phyloP scores from a whole-genome alignment of 1,140 invertebrate species.

The Pseudomyrmex pallidus region DNA sequence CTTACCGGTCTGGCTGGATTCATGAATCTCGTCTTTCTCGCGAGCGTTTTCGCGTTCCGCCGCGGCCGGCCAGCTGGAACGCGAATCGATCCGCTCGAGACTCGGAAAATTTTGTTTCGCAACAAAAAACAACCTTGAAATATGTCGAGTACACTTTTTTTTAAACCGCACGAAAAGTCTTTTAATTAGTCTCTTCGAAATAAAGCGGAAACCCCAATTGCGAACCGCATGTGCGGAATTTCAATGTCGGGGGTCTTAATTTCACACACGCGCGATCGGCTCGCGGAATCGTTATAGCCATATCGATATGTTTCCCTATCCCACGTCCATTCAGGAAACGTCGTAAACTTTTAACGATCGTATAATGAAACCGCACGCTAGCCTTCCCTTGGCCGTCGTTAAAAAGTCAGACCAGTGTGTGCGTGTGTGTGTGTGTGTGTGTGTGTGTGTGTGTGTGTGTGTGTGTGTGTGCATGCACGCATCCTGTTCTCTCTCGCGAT shows the following conservation, averaged over 20 bases:
- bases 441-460: constrained; percentile 26
- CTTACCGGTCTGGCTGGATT: constrained; percentile 35
- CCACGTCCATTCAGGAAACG: constrained; percentile 30
- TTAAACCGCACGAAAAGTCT: too few relatives aligned
- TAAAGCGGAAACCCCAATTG: too few relatives aligned
- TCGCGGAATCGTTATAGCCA: constrained; percentile 56
- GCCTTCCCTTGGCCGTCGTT: constrained; percentile 38
- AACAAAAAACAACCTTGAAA: too few relatives aligned
- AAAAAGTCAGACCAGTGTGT: constrained; percentile 40
- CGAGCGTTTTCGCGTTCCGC: neutral
- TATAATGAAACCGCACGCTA: constrained; percentile 60
- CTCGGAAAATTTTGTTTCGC: too few relatives aligned
- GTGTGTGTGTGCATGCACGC: constrained; percentile 26
- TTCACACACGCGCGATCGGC: too few relatives aligned
- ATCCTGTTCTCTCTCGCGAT: constrained; percentile 20
- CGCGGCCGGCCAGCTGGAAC: neutral
- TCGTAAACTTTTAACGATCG: constrained; percentile 71
- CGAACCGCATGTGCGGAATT: too few relatives aligned
- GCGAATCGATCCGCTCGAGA: neutral
- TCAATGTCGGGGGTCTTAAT: too few relatives aligned
- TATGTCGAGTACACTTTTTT: too few relatives aligned
- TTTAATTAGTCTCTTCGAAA: too few relatives aligned
- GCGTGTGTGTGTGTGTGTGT: constrained; percentile 24
- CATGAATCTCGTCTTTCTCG: constrained; percentile 22
- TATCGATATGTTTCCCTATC: constrained; percentile 15